phyloP scores from a whole-genome alignment of 2,888 invertebrate species.

The Steinernema hermaphroditum region DNA sequence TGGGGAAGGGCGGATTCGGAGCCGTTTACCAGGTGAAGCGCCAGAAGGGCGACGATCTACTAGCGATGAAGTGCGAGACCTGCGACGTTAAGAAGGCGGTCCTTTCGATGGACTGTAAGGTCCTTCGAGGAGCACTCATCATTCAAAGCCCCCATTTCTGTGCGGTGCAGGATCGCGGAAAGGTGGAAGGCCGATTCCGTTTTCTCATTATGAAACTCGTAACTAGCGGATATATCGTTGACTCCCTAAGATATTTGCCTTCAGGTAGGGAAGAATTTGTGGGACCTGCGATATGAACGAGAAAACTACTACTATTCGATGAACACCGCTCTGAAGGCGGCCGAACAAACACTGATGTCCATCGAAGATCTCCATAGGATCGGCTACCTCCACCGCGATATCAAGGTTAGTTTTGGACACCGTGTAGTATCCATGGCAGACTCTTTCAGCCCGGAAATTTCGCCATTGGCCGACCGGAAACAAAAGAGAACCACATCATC shows the following conservation, averaged over 20 bases:
- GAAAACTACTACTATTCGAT: constrained; percentile 36
- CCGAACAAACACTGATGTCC: constrained; percentile 38
- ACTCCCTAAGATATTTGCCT: background rate
- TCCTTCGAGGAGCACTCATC: constrained; percentile 48
- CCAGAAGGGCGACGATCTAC: constrained; percentile 39
- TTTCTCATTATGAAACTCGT: constrained; percentile 58
- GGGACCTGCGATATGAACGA: constrained; percentile 53
- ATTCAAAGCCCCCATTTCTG: constrained; percentile 55
- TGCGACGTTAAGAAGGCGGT: constrained; percentile 44
- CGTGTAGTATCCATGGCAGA: background rate
- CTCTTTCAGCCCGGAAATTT: constrained; percentile 41
- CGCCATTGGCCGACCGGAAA: constrained; percentile 47
- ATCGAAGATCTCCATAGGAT: constrained; percentile 45
- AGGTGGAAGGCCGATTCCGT: constrained; percentile 49
- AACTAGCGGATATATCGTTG: too few species aligned
- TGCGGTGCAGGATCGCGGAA: constrained; percentile 50
- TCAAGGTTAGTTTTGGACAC: constrained; percentile 36
- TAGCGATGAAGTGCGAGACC: constrained; percentile 57
- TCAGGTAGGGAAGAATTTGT: constrained; percentile 55
- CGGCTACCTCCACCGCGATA: constrained; percentile 54
- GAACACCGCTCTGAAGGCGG: constrained; percentile 35
- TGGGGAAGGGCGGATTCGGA: constrained; percentile 59
- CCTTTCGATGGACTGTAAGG: constrained; percentile 55
- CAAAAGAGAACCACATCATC: constrained; percentile 49
- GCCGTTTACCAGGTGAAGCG: constrained; percentile 54